Evolutionary conservation across 2,113 vertebrate genomes (phyloP).

Genomic region (Solea senegalensis): DNA sequence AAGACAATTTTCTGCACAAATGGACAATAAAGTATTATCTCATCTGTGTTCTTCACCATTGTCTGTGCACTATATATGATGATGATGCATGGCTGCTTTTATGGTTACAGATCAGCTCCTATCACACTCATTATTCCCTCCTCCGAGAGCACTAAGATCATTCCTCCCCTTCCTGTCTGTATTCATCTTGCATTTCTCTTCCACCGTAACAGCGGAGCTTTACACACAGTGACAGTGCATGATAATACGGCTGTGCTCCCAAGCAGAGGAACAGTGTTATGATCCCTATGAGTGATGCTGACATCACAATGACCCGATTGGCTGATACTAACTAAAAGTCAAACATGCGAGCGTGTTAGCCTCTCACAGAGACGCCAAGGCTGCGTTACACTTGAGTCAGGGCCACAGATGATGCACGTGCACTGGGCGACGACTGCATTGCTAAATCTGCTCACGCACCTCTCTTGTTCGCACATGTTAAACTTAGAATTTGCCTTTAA

Average conservation of each 20-base stretch:
- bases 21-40: too few species aligned
- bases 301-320: constrained; percentile 34
- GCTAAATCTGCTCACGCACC: too few species aligned
- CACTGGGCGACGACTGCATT: too few species aligned
- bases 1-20: too few species aligned
- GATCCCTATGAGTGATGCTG: constrained; percentile 8
- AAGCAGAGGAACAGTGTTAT: constrained; percentile 29
- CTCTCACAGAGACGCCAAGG: too few species aligned
- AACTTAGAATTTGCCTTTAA: too few species aligned
- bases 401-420: too few species aligned
- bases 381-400: too few species aligned
- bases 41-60: too few species aligned
- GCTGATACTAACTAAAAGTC: not conserved
- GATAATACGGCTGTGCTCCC: constrained; percentile 17
- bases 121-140: not conserved
- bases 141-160: not conserved
- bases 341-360: too few species aligned
- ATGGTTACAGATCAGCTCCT: not conserved
- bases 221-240: constrained; percentile 30
- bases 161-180: not conserved
- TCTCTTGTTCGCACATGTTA: too few species aligned
- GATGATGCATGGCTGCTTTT: not conserved
- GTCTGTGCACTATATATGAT: too few species aligned
- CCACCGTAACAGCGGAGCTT: constrained; percentile 30
- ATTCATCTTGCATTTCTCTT: constrained; percentile 15